Evolutionary conservation across 2,113 vertebrate species (phyloP), one percentile per base, ranked within the genome.

Genomic region (Callospermophilus lateralis): DNA sequence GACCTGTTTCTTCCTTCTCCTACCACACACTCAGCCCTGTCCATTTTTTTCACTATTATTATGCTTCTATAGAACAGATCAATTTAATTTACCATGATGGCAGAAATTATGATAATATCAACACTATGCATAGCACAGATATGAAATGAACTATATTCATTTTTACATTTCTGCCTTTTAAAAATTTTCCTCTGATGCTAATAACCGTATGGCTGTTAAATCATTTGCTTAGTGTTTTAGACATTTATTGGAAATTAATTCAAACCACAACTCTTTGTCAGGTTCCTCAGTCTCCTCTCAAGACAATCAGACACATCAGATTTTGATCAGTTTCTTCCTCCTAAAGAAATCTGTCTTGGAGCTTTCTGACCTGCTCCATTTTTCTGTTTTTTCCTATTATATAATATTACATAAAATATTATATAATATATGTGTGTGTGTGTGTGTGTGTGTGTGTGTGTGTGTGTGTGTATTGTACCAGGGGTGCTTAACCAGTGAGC

Each of bases 111-210:
- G 58, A 30, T 72, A 51, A 55, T 8, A 45, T 79, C 68, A 87
- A 73, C 26, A 90, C 42, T 51, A 48, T 24, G 19, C 45, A 90
- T 6, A 90, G 22, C 22, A 34, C 3, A 53, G 48, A 13, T 70
- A 84, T 76, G 34, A 88, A 68, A 83, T 70, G 45, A 81, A 73
- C 16, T 45, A 8, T 39, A 42, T 58, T 61, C 48, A 89, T 37
- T 72, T 93, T 42, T 42, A n/a, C n/a, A 87, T 86, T 72, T 72
- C 51, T 55, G n/a, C 17, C 37, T 83, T 48, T 45, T 87, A 24
- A 39, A 45, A 89, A 48, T 51, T 84, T 94, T 93, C 80, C 65
- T 74, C 72, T 90, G 70, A 58, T 79, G 42, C 20, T n/a, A 87
- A 67, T 55, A 93, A 45, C 17, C 53, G 9, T 67, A n/a, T 30